These are phyloP conservation scores for Hypocryptadius cinnamomeus DNA, from an alignment of 2,113 vertebrate genomes.

Conservation along the genomic window DNA sequence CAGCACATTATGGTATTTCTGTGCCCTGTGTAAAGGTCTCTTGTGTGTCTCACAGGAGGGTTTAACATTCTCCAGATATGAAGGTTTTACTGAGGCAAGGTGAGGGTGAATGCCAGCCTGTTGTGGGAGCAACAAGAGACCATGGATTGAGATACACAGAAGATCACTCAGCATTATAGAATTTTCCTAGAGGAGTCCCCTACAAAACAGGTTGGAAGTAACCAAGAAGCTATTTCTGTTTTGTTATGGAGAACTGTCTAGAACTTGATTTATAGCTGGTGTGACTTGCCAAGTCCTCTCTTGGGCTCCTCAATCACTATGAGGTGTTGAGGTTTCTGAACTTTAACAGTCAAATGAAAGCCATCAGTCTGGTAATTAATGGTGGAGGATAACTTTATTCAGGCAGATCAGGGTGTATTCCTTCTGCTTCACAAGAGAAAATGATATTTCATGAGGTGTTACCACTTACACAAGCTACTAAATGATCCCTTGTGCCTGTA, in stretches of 20 bases:
- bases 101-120: neutral
- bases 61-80: fast-evolving
- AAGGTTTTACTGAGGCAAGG: neutral
- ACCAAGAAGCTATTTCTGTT: neutral
- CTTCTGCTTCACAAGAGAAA: neutral
- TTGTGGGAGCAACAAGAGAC: neutral
- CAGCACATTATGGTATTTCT: neutral
- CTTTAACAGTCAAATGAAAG: neutral
- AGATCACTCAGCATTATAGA: neutral
- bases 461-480: neutral
- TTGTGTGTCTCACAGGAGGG: neutral
- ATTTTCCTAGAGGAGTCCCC: neutral
- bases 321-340: neutral
- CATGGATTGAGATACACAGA: neutral
- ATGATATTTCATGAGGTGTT: neutral
- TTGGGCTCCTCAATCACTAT: neutral
- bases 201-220: neutral
- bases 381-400: neutral
- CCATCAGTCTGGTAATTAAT: neutral
- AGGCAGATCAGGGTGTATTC: neutral
- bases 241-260: neutral
- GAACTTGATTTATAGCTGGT: neutral
- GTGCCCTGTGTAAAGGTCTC: neutral
- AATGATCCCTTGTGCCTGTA: neutral
- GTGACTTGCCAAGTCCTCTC: neutral